Percentiles rank a stretch among this genome's conserved stretches.
These are phyloP conservation scores for Zingel zingel DNA, from an alignment of 2,113 vertebrate genomes.

Conservation along the genomic window DNA sequence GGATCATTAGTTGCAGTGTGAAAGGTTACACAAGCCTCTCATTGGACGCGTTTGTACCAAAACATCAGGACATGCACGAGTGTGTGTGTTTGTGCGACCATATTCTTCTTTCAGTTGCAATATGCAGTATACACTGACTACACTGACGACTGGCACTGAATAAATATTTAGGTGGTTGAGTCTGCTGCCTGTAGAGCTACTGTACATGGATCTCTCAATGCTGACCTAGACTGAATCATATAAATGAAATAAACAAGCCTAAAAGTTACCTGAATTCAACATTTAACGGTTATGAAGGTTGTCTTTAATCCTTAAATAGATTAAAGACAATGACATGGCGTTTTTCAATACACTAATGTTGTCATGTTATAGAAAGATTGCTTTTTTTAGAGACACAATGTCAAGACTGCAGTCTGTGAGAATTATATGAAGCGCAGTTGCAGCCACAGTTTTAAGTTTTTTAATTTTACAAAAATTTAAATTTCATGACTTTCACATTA, in stretches of 20 bases:
- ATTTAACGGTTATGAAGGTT: neutral
- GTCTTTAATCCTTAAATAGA: neutral
- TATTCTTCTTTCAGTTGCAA: conserved; percentile 32
- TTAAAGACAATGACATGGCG: neutral
- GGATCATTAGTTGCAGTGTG: conserved; percentile 81
- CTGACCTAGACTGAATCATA: neutral
- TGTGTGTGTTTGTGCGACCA: neutral
- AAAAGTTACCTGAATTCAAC: neutral
- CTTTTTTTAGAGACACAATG: neutral
- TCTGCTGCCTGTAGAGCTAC: neutral
- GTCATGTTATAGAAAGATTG: neutral
- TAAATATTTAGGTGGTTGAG: neutral
- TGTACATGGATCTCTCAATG: neutral
- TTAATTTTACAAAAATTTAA: neutral
- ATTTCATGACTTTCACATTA: neutral
- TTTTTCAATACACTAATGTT: neutral
- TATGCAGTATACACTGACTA: neutral
- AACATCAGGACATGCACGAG: conserved; percentile 33
- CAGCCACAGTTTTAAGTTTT: neutral
- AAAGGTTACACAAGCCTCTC: conserved; percentile 74
- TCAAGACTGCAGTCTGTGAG: neutral
- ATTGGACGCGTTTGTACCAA: conserved; percentile 57
- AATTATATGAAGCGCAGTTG: neutral
- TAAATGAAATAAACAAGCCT: neutral
- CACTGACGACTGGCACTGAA: neutral